Conservation (phyloP, 1,140 invertebrate genomes). For the Diabrotica virgifera region DNA sequence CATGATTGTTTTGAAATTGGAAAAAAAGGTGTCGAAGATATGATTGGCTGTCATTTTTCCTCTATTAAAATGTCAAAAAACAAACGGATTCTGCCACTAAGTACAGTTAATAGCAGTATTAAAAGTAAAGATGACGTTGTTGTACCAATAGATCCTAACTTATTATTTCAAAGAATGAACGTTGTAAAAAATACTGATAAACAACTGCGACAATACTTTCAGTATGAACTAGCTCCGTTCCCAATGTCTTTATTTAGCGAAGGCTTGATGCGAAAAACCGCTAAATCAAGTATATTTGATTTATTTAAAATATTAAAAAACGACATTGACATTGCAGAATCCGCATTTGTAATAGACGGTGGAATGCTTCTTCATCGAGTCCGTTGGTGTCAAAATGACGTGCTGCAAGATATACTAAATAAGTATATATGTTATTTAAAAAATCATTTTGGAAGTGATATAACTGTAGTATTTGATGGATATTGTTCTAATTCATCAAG, state of each 20-base stretch:
- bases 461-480: constrained; percentile 4
- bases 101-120: neutral
- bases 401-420: neutral
- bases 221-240: neutral
- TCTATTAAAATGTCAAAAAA: neutral
- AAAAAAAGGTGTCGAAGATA: neutral
- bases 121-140: neutral
- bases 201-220: neutral
- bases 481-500: neutral
- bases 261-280: neutral
- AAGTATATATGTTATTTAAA: neutral
- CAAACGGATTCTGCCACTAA: neutral
- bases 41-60: neutral
- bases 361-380: neutral
- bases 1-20: neutral
- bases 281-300: neutral
- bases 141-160: neutral
- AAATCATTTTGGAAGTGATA: neutral
- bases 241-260: neutral
- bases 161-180: neutral
- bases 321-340: neutral
- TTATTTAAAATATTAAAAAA: neutral
- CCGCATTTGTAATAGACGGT: neutral
- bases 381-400: neutral
- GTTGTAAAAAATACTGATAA: neutral